Base-by-base conservation (phyloP, 2,888 invertebrate species). In the Thymelicus acteon region DNA sequence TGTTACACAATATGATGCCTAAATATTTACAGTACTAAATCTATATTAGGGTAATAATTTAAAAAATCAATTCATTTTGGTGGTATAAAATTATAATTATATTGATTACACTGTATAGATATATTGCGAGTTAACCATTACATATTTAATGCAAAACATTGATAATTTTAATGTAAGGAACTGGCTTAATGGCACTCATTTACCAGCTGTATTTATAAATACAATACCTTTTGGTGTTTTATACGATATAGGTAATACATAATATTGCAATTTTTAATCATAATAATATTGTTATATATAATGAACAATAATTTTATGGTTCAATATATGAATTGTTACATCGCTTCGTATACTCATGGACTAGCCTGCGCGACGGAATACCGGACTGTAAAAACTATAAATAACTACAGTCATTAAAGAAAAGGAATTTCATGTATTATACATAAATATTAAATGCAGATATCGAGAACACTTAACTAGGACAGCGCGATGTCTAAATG, bases 31-130 rank as follows among this genome's bases (percentile, higher is more conserved):
- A 31, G 31, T 31, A 31, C 31, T 40, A 40, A 44, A 15, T 47
- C 8, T 12, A 65, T 39, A 15, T 15, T 39, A 65, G 19, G 10
- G 15, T 19, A 61, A 68, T 73, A 74, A 68, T 72, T 44, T 8
- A 65, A 65, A 31, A 15, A 74, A 80, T 19, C 0, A 19, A 19
- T 19, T 49, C 24, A 54, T 72, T 54, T 74, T 71, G 64, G 60
- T 85, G 82, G 83, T 90, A 87, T 83, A 89, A 90, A 90, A 90
- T 87, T 85, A 85, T 87, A 85, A 54, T 54, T 86, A 84, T 86
- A 85, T 88, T 87, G 85, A 81, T 80, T 83, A 82, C 85, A 86
- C 82, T 87, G 87, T 85, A 84, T 81, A 82, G 77, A 80, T 78
- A 80, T 78, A 81, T 80, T 79, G 85, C 85, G 84, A 86, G 82